Evolutionary conservation across 92 coral and sea anemone species (phyloP), one percentile per base, ranked within the genome.

Genomic region (Chrysogorgia sp.): DNA sequence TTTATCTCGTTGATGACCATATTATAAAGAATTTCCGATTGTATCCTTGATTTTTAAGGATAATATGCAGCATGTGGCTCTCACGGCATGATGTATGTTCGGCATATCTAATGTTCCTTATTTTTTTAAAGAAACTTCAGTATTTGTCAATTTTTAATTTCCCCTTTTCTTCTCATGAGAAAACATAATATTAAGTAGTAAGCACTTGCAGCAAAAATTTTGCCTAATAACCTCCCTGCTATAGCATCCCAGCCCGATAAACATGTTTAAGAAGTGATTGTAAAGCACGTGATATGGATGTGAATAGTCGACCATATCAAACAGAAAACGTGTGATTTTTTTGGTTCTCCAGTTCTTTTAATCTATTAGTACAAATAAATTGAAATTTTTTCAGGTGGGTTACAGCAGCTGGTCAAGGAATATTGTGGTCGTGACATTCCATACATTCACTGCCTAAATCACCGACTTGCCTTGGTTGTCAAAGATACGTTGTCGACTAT

Each of bases 401-500:
- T 58, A 58, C 64, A 58, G 64, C 12, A 58, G 29, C 1, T 58
- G 29, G 64, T 58, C 64, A 58, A 58, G 22, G 64, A 58, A 58
- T 58, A 58, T 58, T 58, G 64, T 58, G 64, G 64, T 58, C 64
- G 64, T 58, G 29, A 58, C 64, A 0, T 58, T 0, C n/a, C n/a
- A n/a, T n/a, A n/a, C n/a, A n/a, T n/a, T n/a, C n/a, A n/a, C n/a
- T n/a, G n/a, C n/a, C n/a, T 58, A 55, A 5, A 23, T 40, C 22
- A 68, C 45, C 64, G 64, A 58, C 64, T 58, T 58, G 64, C 24
- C 21, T 58, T 58, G 41, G 71, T 10, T 64, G 49, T 64, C 48
- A 64, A 64, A 64, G 71, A 64, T 64, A 64, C 71, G 24, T 35
- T 64, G 71, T 64, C 71, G 22, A 64, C 41, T 64, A 34, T 64